Percentiles rank a stretch among this genome's conserved stretches.
Conservation (phyloP, 1,140 invertebrate genomes). For the Ceratosolen solmsi region DNA sequence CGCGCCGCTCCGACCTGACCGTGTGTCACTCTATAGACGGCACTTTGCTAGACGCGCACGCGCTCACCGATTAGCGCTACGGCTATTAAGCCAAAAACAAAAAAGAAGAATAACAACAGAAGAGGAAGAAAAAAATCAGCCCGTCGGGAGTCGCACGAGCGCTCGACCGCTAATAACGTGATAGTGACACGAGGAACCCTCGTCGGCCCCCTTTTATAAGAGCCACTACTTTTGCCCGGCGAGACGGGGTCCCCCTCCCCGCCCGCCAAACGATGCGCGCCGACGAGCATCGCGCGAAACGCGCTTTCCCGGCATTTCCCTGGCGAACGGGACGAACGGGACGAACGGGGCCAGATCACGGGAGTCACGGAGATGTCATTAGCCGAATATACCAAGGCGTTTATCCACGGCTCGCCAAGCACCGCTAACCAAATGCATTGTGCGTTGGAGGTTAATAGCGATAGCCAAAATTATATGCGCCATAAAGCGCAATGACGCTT, state of each 20-base stretch:
- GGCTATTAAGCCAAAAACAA: too few relatives aligned
- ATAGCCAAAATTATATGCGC: too few relatives aligned
- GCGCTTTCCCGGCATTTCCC: background rate
- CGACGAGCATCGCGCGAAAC: background rate
- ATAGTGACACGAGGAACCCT: background rate
- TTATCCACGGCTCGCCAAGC: too few relatives aligned
- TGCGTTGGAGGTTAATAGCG: too few relatives aligned
- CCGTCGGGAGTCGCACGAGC: background rate
- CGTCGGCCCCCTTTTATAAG: constrained; percentile 27
- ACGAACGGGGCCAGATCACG: too few relatives aligned
- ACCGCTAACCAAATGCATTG: too few relatives aligned
- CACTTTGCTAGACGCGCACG: too few relatives aligned
- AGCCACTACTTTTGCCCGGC: constrained; percentile 1
- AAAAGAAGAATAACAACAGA: background rate
- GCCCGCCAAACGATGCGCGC: background rate
- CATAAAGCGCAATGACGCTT: too few relatives aligned
- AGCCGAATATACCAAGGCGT: too few relatives aligned
- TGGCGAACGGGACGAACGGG: too few relatives aligned
- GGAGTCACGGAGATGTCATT: too few relatives aligned
- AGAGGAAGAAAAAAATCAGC: background rate
- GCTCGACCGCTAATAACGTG: background rate
- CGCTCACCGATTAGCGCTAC: background rate
- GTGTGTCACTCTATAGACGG: constrained; percentile 23
- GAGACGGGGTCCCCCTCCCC: background rate
- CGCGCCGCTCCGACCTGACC: background rate